Conservation (phyloP, 2,113 vertebrate genomes). For the Zosterops pallidus region DNA sequence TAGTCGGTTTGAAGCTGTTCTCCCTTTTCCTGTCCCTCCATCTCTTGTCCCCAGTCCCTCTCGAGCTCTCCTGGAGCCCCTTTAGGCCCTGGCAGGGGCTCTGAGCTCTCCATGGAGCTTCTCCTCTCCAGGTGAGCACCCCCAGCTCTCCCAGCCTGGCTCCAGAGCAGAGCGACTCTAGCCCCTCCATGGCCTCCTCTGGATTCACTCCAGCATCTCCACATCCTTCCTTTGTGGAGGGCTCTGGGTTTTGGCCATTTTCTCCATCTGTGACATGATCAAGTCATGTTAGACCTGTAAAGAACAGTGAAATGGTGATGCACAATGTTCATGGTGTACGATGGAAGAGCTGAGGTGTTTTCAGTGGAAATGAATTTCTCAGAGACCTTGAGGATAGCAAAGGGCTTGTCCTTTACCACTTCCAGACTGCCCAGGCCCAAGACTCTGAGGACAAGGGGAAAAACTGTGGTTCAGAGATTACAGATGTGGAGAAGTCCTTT, state of each 20-base stretch:
- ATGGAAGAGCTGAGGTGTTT: not conserved
- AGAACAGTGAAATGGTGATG: not conserved
- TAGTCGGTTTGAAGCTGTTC: not conserved
- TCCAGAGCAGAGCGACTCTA: not conserved
- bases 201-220: not conserved
- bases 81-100: fast-evolving
- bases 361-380: not conserved
- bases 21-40: not conserved
- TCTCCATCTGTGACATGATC: fast-evolving
- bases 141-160: not conserved
- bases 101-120: not conserved
- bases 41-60: not conserved
- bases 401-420: not conserved
- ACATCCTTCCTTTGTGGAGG: not conserved
- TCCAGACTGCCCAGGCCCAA: not conserved
- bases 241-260: not conserved
- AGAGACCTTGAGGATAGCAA: not conserved
- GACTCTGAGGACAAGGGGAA: too few relatives aligned
- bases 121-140: fast-evolving
- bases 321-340: fast-evolving
- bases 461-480: not conserved
- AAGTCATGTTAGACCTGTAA: not conserved
- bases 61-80: not conserved
- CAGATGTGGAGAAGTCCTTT: not conserved
- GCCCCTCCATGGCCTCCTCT: not conserved